Evolutionary conservation across 1,140 invertebrate genomes (phyloP), one percentile per base, ranked within the genome.

Genomic region (Drosophila kikkawai): DNA sequence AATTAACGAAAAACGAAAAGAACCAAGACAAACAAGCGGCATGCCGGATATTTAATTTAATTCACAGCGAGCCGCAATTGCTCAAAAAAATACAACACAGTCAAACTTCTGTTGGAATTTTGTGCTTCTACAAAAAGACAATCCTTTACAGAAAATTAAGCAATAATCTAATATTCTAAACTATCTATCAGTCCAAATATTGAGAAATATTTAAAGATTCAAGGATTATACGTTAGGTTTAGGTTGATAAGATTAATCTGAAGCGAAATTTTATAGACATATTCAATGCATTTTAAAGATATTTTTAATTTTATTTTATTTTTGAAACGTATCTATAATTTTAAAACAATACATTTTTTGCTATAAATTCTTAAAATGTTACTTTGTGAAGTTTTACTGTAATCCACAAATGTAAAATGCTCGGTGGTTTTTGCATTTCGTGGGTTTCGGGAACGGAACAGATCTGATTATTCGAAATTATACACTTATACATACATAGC

Each of bases 41-140:
- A 78, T 85, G 85, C 85, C 85, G 85, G 85, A 88, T 79, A 88
- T 88, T 88, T 82, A 90, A 88, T 88, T 88, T 74, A 88, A 81
- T 90, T 70, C 75, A 48, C 70, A 75, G 75, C 68, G 51, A 59
- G 39, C 44, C 60, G 61, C 57, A 71, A 78, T 68, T 87, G 67
- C 45, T 65, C 26, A 68, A 83, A 61, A 75, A 64, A 56, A 47
- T 47, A 37, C 29, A 1, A 32, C 44, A 63, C 42, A 76, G 50
- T 51, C 9, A 7, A 39, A 39, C 39, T 26, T 34, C n/a, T 7
- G 3, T 34, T 0, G 12, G 9, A 15, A 19, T 29, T 36, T 50
- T n/a, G 2, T n/a, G 5, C 7, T 7, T 13, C 5, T n/a, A 22
- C 11, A 4, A 8, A 3, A 17, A 51, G 9, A 29, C 11, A 13